Base-by-base conservation (phyloP, 2,888 invertebrate species). In the Plagodis pulveraria region DNA sequence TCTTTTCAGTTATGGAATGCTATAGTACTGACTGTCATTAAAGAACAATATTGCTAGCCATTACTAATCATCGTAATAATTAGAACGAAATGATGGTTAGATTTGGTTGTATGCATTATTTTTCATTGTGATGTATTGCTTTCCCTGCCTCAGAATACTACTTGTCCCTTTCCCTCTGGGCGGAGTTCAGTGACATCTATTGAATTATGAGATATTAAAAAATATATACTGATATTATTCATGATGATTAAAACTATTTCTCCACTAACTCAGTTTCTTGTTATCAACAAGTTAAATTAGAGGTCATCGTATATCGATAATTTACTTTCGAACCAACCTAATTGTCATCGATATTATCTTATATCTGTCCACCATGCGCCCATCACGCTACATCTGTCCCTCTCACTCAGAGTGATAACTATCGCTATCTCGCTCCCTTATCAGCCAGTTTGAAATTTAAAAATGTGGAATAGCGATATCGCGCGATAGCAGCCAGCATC, bases 401-500 rank as follows among this genome's bases (percentile, higher is more conserved):
- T 36, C 59, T 88, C 81, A 11, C 74, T 71, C 83, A 36, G 47
- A 45, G 52, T 34, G 69, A 65, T 70, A 66, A 50, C 55, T 78
- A 72, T 73, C 65, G 56, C 70, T 77, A 76, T 80, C 78, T 76
- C 79, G 67, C 58, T 82, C 73, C 72, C 70, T 74, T 80, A 83
- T 83, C 84, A 74, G 74, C 71, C 77, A 81, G 79, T 78, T 80
- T 68, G 74, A 80, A 86, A 86, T 83, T 84, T 81, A 86, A 36
- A 87, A 87, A 66, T 88, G 88, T 76, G 85, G 80, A 83, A 81
- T 86, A 86, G 84, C 70, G 64, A 66, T 69, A 68, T 53, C 66
- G 66, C 65, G 67, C 58, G 58, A 55, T 86, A 84, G 83, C 83
- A 65, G 50, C 62, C 86, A 86, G 88, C 87, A 87, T 87, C 87